Percentiles rank a stretch among this genome's conserved stretches.
These are phyloP conservation scores for Acanthisitta chloris DNA, from an alignment of 2,113 vertebrate species.

Conservation along the genomic window DNA sequence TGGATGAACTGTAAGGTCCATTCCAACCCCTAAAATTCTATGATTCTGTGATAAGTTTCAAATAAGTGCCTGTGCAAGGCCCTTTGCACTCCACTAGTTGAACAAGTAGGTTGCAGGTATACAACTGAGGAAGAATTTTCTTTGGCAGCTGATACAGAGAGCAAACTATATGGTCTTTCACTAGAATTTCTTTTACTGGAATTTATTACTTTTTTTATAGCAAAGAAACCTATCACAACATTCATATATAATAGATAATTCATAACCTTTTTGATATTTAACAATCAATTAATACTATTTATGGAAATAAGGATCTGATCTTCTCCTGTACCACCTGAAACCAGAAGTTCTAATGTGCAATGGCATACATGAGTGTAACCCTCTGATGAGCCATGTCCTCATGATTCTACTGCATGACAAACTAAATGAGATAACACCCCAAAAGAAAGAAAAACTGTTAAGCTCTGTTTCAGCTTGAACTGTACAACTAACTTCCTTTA, in stretches of 20 bases:
- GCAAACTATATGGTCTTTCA: not conserved
- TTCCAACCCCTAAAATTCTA: too few species aligned
- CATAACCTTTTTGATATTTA: not conserved
- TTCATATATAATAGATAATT: not conserved
- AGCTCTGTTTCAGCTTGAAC: not conserved
- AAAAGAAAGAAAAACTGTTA: not conserved
- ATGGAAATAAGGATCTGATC: not conserved
- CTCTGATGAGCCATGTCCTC: not conserved
- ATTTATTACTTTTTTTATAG: not conserved
- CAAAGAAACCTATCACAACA: not conserved
- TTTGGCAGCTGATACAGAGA: not conserved
- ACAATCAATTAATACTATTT: not conserved
- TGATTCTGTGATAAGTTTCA: too few species aligned
- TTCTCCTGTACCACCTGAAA: not conserved
- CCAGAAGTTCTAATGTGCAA: not conserved
- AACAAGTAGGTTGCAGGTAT: not conserved
- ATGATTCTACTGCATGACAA: not conserved
- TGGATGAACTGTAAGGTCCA: too few species aligned
- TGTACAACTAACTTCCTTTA: not conserved
- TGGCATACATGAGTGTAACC: rapidly evolving
- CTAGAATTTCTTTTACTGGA: not conserved
- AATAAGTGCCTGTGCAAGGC: not conserved
- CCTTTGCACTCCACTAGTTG: not conserved
- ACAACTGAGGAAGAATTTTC: not conserved
- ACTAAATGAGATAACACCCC: not conserved